phyloP scores from a whole-genome alignment of 2,888 invertebrate species.

The Chrysina gloriosa region DNA sequence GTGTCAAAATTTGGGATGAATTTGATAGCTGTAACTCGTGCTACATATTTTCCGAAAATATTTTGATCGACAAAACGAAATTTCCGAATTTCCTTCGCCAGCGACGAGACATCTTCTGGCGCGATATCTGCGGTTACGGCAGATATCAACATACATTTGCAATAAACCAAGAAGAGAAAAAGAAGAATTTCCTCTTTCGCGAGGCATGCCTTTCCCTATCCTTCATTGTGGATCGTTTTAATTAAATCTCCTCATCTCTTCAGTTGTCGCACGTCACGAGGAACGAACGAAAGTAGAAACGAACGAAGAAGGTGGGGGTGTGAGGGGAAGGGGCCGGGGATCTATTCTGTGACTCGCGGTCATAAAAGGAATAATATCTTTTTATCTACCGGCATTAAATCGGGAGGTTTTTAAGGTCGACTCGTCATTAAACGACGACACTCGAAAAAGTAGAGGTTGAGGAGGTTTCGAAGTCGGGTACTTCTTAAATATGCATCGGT shows the following conservation, averaged over 20 bases:
- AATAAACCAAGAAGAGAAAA: constrained; percentile 14
- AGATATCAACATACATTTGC: constrained; percentile 30
- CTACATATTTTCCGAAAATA: too few relatives aligned
- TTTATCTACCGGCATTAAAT: constrained; percentile 27
- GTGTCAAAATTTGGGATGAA: too few relatives aligned
- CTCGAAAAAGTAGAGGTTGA: constrained; percentile 36
- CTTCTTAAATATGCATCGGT: constrained; percentile 27
- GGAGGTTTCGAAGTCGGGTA: constrained; percentile 17
- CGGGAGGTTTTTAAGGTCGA: constrained; percentile 25
- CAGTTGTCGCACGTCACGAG: background rate
- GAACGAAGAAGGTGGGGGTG: too few relatives aligned
- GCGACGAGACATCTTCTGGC: too few relatives aligned
- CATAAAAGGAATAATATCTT: constrained; percentile 36
- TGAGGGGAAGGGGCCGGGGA: background rate
- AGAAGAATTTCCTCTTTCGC: constrained; percentile 3
- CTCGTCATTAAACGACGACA: constrained; percentile 35
- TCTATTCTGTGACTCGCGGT: constrained; percentile 18
- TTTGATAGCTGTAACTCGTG: too few relatives aligned
- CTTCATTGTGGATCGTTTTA: constrained; percentile 25
- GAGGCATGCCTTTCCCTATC: background rate
- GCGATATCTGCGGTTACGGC: constrained; percentile 5
- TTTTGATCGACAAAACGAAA: too few relatives aligned
- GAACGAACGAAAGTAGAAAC: background rate
- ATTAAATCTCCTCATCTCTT: constrained; percentile 26
- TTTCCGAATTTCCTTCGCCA: too few relatives aligned